A percentile compares a stretch with the other conserved stretches of the same genome.
Conservation (phyloP, 1,140 invertebrate genomes). For the Halyomorpha halys region DNA sequence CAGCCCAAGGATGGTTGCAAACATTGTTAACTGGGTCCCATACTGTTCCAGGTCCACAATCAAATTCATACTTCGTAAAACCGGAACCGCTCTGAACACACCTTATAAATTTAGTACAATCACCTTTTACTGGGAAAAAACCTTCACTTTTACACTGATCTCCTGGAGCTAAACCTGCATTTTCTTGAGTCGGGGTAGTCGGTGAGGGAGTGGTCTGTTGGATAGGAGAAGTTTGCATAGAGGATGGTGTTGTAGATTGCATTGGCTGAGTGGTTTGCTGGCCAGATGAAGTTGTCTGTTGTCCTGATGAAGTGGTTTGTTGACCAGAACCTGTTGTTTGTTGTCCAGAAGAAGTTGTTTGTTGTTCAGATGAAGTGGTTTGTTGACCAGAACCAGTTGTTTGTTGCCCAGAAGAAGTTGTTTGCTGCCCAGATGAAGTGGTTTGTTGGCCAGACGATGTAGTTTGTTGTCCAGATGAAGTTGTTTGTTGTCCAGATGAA, state of each 20-base stretch:
- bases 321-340: background rate
- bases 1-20: constrained; percentile 41
- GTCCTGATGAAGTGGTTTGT: constrained; percentile 7
- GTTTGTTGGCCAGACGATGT: constrained; percentile 22
- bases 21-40: constrained; percentile 39
- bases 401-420: constrained; percentile 21
- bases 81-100: constrained; percentile 37
- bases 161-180: background rate
- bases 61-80: constrained; percentile 38
- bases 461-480: constrained; percentile 23
- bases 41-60: constrained; percentile 38
- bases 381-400: constrained; percentile 22
- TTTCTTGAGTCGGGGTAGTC: background rate
- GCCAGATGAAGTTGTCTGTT: constrained; percentile 14
- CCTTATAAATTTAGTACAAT: constrained; percentile 39
- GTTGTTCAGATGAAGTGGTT: constrained; percentile 24
- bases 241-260: constrained; percentile 12
- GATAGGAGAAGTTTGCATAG: background rate
- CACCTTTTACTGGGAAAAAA: constrained; percentile 40
- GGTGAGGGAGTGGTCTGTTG: constrained; percentile 3
- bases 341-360: constrained; percentile 25
- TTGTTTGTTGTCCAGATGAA: constrained; percentile 8
- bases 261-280: background rate
- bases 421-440: background rate
- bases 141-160: constrained; percentile 43